These are phyloP conservation scores for Lytechinus pictus DNA, from an alignment of 35 echinoderm and acorn worm genomes.

Conservation along the genomic window DNA sequence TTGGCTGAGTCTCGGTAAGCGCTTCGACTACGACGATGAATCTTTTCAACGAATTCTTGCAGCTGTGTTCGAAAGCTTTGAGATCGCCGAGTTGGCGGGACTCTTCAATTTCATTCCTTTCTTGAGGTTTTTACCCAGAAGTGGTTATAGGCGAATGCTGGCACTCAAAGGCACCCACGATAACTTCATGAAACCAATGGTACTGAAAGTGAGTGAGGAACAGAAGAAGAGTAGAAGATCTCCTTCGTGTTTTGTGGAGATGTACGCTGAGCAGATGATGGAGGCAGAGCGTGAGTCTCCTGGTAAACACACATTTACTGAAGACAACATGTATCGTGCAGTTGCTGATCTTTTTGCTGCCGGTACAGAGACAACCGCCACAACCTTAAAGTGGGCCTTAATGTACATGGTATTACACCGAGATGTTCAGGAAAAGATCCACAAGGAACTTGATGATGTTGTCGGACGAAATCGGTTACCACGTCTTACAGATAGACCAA, in stretches of 20 bases:
- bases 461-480: slow-evolving; percentile 61
- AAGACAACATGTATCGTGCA: slow-evolving; percentile 38
- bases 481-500: slow-evolving; percentile 58
- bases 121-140: slow-evolving; percentile 44
- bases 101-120: slow-evolving; percentile 34
- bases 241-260: neutral
- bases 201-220: neutral
- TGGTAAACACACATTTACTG: slow-evolving; percentile 24
- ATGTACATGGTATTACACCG: slow-evolving; percentile 73
- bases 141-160: neutral
- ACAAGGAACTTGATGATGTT: slow-evolving; percentile 78
- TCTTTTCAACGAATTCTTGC: neutral
- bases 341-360: slow-evolving; percentile 69
- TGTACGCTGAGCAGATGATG: neutral
- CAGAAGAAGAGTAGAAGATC: neutral
- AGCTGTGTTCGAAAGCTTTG: neutral
- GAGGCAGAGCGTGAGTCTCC: neutral
- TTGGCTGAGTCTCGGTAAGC: slow-evolving; percentile 65
- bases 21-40: slow-evolving; percentile 69
- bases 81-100: neutral
- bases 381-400: slow-evolving; percentile 77
- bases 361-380: slow-evolving; percentile 76
- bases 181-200: neutral
- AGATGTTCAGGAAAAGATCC: slow-evolving; percentile 71
- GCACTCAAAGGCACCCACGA: neutral